phyloP scores from a whole-genome alignment of 2,888 invertebrate genomes.

The Cinara cedri region DNA sequence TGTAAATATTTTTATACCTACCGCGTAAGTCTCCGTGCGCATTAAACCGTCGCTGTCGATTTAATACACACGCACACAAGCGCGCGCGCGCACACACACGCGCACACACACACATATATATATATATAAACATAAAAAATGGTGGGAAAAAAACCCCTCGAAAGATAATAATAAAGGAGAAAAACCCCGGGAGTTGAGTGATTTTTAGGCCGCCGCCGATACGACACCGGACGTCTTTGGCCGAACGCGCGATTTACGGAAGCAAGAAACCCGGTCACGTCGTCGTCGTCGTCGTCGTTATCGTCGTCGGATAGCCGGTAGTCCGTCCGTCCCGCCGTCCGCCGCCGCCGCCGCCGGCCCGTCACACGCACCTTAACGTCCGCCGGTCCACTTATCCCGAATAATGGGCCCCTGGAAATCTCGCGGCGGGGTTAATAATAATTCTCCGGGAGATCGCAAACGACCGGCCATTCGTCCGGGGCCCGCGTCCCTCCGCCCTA shows the following conservation, averaged over 20 bases:
- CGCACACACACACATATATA: no score
- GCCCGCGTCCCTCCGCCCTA: no score
- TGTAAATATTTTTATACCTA: no score
- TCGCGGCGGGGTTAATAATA: neutral
- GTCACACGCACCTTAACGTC: constrained; percentile 1
- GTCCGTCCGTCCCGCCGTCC: neutral
- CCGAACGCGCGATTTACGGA: neutral
- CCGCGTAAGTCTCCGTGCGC: no score
- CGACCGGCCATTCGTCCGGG: neutral
- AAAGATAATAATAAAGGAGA: neutral
- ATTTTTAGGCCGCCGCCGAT: neutral
- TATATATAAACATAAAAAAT: no score
- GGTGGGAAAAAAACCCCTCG: no score
- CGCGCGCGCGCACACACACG: no score
- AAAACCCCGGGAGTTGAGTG: neutral
- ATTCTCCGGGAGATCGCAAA: neutral
- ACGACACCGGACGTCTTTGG: no score
- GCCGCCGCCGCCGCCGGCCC: neutral
- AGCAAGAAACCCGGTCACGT: neutral
- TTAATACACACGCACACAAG: no score
- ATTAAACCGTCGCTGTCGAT: no score
- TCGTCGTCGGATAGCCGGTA: neutral
- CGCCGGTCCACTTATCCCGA: constrained; percentile 38
- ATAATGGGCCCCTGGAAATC: constrained; percentile 19
- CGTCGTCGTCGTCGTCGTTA: neutral